A percentile compares a stretch with the other conserved stretches of the same genome.
Evolutionary conservation across 2,888 invertebrate species (phyloP).

Genomic region (Ornithoptera alexandrae): DNA sequence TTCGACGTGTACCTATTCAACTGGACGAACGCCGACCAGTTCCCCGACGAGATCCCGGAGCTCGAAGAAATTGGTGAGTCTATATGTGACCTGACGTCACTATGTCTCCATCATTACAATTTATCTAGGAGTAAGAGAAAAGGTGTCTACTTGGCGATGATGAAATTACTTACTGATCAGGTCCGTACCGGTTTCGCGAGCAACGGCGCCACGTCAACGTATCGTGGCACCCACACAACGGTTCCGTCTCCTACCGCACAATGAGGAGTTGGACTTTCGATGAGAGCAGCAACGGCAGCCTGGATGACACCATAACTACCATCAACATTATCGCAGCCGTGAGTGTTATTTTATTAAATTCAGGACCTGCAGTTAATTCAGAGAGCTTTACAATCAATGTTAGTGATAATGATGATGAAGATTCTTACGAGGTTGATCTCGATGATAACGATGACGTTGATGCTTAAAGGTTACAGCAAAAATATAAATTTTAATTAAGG

Average conservation of each 20-base stretch:
- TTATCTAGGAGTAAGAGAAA: too few relatives aligned
- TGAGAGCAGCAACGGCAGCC: conserved; percentile 82
- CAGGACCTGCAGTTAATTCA: too few relatives aligned
- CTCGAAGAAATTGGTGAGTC: conserved; percentile 60
- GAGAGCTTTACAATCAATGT: too few relatives aligned
- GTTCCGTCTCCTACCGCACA: conserved; percentile 86
- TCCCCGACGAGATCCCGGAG: conserved; percentile 73
- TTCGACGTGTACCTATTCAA: conserved; percentile 87
- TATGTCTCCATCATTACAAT: too few relatives aligned
- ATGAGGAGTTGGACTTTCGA: conserved; percentile 86
- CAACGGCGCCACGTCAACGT: conserved; percentile 86
- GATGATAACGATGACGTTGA: too few relatives aligned
- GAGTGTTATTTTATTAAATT: conserved; percentile 51
- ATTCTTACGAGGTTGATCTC: too few relatives aligned
- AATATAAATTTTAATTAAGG: too few relatives aligned
- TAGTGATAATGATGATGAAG: too few relatives aligned
- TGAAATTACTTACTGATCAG: conserved; percentile 45
- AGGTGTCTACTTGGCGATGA: too few relatives aligned
- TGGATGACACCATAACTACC: conserved; percentile 85
- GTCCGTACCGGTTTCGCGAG: conserved; percentile 85
- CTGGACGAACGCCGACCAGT: conserved; percentile 88
- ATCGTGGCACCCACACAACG: conserved; percentile 84
- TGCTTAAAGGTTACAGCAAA: too few relatives aligned
- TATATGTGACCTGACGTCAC: too few relatives aligned
- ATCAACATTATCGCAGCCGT: conserved; percentile 90